Evolutionary conservation across 2,113 vertebrate genomes (phyloP).

Genomic region (Talpa occidentalis): DNA sequence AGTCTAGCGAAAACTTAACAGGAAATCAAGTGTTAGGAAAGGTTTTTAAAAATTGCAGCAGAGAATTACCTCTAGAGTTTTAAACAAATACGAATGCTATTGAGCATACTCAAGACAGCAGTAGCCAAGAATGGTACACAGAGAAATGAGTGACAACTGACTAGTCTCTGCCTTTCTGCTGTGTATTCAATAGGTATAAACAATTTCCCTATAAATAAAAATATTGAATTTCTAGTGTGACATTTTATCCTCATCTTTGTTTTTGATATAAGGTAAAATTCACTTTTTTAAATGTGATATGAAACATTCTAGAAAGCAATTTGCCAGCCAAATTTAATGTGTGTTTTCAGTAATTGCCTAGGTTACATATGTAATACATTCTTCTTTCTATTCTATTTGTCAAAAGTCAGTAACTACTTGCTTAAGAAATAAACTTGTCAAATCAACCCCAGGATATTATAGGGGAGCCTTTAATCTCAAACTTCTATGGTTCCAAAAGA

Average conservation of each 20-base stretch:
- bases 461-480: constrained; percentile 9
- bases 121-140: neutral
- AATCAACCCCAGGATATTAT: neutral
- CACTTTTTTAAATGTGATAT: neutral
- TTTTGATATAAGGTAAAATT: constrained; percentile 38
- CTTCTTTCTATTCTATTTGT: neutral
- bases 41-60: constrained; percentile 1
- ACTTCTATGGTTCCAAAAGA: neutral
- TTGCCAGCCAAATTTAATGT: constrained; percentile 44
- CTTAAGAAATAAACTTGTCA: neutral
- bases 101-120: constrained; percentile 30
- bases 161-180: neutral
- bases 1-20: neutral
- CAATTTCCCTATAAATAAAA: constrained; percentile 14
- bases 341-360: constrained; percentile 2
- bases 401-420: neutral
- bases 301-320: constrained; percentile 39
- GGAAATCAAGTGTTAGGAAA: neutral
- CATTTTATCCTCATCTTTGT: constrained; percentile 15
- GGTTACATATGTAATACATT: neutral
- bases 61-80: constrained; percentile 13
- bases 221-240: neutral
- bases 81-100: neutral
- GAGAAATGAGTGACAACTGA: neutral
- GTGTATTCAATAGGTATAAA: neutral